phyloP scores from a whole-genome alignment of 1,140 invertebrate genomes.

The Planococcus citri region DNA sequence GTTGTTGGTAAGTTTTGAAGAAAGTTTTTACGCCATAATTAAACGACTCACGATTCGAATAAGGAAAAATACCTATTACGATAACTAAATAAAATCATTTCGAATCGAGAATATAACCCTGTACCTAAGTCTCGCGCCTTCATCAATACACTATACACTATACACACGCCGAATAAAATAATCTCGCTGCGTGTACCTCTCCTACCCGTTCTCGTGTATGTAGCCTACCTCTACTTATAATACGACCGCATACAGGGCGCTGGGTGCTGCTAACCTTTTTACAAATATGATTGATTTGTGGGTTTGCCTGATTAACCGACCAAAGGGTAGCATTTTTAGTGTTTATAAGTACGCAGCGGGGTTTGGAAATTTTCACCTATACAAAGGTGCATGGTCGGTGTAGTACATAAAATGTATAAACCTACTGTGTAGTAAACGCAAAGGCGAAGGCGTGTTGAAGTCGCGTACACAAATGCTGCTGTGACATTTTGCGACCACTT shows the following conservation, averaged over 20 bases:
- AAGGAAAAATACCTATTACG: no score
- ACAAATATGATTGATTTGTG: constrained; percentile 4
- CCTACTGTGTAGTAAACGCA: no score
- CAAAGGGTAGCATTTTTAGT: not conserved
- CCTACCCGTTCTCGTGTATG: no score
- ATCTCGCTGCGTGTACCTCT: not conserved
- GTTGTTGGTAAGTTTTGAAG: not conserved
- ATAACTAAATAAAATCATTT: no score
- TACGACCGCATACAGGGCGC: not conserved
- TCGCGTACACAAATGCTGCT: not conserved
- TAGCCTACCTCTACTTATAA: no score
- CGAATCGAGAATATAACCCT: no score
- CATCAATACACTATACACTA: not conserved
- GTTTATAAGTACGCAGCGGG: not conserved
- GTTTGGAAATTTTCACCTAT: not conserved
- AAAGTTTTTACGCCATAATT: not conserved
- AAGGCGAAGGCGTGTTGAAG: not conserved
- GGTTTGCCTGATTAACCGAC: constrained; percentile 2
- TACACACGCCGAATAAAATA: not conserved
- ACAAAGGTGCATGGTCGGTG: not conserved
- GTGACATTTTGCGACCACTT: constrained; percentile 1
- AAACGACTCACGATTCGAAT: not conserved
- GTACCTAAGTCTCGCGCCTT: not conserved
- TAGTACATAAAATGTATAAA: no score
- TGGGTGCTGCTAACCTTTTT: not conserved